A percentile compares a stretch with the other conserved stretches of the same genome.
phyloP scores from a whole-genome alignment of 2,113 vertebrate species.

The Nestor notabilis region DNA sequence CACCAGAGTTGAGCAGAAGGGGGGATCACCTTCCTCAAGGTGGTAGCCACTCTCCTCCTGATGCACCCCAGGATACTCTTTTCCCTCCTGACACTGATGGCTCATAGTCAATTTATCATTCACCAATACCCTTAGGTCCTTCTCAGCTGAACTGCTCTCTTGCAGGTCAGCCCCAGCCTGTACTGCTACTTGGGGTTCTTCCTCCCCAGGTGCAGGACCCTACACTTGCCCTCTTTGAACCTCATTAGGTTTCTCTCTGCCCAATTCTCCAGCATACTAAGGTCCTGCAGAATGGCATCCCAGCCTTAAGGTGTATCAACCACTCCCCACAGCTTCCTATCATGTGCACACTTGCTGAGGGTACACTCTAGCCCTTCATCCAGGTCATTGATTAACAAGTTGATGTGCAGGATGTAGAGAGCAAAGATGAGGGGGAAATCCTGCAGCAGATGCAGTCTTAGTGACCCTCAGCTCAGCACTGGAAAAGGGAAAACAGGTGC shows the following conservation, averaged over 20 bases:
- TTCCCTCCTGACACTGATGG: neutral
- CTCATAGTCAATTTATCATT: neutral
- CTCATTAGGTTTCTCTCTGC: neutral
- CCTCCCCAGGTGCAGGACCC: neutral
- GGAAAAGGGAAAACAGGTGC: accelerated
- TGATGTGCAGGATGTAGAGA: neutral
- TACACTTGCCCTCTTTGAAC: neutral
- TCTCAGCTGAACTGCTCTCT: neutral
- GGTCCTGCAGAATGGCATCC: neutral
- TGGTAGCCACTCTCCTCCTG: neutral
- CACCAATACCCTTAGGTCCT: neutral
- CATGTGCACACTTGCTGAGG: neutral
- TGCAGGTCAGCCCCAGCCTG: neutral
- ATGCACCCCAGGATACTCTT: neutral
- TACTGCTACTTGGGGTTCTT: neutral
- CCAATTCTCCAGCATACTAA: neutral
- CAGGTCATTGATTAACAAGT: neutral
- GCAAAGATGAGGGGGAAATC: neutral
- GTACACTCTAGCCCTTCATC: neutral
- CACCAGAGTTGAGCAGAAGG: neutral
- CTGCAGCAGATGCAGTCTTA: accelerated
- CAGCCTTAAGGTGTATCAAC: neutral
- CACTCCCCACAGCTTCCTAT: neutral
- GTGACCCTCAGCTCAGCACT: neutral
- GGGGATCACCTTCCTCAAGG: neutral